A percentile compares a stretch with the other conserved stretches of the same genome.
phyloP scores from a whole-genome alignment of 2,888 invertebrate genomes.

The Stenotaenia linearis region DNA sequence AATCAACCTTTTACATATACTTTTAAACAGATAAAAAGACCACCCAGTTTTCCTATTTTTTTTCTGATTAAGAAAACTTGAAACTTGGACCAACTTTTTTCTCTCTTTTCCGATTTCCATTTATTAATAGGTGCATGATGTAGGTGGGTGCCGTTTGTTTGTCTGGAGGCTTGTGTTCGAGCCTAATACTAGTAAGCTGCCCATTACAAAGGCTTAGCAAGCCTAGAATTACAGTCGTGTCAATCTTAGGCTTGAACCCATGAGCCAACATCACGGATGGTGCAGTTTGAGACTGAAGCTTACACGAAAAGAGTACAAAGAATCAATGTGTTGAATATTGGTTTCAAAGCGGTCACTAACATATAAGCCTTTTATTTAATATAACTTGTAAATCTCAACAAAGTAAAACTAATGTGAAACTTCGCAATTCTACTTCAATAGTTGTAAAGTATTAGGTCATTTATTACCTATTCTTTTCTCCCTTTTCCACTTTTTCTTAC shows the following conservation, averaged over 20 bases:
- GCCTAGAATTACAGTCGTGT: conserved; percentile 15
- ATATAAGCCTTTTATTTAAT: background rate
- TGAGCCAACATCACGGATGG: conserved; percentile 10
- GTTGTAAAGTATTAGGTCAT: background rate
- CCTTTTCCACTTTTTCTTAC: background rate
- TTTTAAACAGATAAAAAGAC: background rate
- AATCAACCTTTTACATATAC: background rate
- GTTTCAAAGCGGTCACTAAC: background rate
- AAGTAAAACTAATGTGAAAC: background rate
- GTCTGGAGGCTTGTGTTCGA: conserved; percentile 11
- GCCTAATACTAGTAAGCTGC: conserved; percentile 15
- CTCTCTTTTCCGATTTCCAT: background rate
- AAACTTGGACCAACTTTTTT: too few relatives aligned
- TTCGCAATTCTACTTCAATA: background rate
- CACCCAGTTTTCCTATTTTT: background rate
- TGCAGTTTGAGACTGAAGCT: background rate
- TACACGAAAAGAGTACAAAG: background rate
- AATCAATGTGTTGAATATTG: conserved; percentile 11
- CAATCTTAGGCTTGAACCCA: conserved; percentile 15
- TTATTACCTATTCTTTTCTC: background rate
- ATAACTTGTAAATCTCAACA: background rate
- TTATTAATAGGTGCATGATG: conserved; percentile 12
- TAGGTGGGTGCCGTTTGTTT: conserved; percentile 12
- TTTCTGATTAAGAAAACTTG: background rate
- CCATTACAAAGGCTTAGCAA: conserved; percentile 12